These are phyloP conservation scores for Epinotia demarniana DNA, from an alignment of 2,888 invertebrate species.

Conservation along the genomic window DNA sequence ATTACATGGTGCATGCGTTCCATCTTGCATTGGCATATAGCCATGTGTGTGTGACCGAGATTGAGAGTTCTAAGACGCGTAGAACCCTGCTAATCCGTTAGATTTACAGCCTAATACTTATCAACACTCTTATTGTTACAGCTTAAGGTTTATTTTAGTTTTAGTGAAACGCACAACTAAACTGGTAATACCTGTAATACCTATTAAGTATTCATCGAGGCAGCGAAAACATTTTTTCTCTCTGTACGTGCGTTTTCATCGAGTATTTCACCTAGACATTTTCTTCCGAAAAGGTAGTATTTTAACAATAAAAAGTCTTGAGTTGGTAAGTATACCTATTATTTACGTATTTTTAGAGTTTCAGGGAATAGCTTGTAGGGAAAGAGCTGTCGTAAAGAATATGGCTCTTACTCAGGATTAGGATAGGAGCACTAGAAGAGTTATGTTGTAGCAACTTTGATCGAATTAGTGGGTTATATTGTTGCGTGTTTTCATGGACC, in stretches of 20 bases:
- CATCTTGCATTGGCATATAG: too few relatives aligned
- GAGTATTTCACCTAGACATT: constrained; percentile 49
- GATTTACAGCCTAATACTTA: neutral
- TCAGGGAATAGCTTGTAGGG: neutral
- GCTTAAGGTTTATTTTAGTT: neutral
- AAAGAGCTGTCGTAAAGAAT: neutral
- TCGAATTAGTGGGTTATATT: neutral
- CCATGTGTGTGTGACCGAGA: too few relatives aligned
- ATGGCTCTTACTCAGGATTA: neutral
- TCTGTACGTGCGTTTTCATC: constrained; percentile 51
- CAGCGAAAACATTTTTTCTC: constrained; percentile 54
- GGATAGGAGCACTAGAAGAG: constrained; percentile 9
- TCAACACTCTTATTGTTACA: neutral
- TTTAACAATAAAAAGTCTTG: neutral
- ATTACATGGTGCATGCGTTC: too few relatives aligned
- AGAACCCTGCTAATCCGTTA: neutral
- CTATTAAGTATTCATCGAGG: constrained; percentile 57
- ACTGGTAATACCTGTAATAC: constrained; percentile 37
- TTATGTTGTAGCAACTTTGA: neutral
- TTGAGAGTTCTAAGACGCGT: constrained; percentile 27
- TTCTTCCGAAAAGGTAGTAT: neutral
- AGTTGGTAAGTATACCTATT: constrained; percentile 22
- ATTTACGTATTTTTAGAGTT: constrained; percentile 32
- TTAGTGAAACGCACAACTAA: constrained; percentile 7
- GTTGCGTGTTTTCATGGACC: neutral